Conservation (phyloP, 2,797 vertebrate genomes). For the Sebastes variabilis region DNA sequence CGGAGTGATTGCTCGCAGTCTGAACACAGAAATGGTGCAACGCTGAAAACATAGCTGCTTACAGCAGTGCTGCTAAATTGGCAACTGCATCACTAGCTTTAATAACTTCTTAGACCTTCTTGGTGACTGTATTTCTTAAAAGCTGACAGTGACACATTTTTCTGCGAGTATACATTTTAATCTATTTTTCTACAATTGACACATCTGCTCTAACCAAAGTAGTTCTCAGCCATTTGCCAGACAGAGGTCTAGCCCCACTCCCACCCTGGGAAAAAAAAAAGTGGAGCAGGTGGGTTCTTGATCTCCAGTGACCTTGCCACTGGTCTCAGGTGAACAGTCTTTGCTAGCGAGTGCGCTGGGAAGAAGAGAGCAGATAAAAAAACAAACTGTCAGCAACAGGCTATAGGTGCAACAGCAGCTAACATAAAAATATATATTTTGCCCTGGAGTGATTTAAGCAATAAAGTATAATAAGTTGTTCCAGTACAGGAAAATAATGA, state of each 20-base stretch:
- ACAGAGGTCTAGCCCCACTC: neutral
- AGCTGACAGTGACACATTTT: slow-evolving; percentile 46
- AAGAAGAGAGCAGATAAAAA: slow-evolving; percentile 14
- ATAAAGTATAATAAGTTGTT: neutral
- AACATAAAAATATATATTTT: neutral
- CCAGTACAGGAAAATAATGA: neutral
- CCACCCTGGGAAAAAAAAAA: neutral
- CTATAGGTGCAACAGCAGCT: neutral
- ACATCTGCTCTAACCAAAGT: slow-evolving; percentile 29
- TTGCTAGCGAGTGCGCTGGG: slow-evolving; percentile 20
- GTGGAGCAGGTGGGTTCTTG: slow-evolving; percentile 16
- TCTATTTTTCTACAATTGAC: slow-evolving; percentile 28
- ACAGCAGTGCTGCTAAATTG: slow-evolving; percentile 48
- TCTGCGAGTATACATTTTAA: slow-evolving; percentile 28
- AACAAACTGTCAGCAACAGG: neutral
- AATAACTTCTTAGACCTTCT: slow-evolving; percentile 53
- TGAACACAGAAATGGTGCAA: slow-evolving; percentile 51
- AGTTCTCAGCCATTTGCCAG: slow-evolving; percentile 27
- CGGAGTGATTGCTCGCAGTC: slow-evolving; percentile 47
- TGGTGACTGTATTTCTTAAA: slow-evolving; percentile 36
- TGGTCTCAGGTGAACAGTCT: slow-evolving; percentile 32
- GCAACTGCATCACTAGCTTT: slow-evolving; percentile 52
- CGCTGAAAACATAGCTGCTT: slow-evolving; percentile 55
- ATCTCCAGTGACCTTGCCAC: slow-evolving; percentile 45
- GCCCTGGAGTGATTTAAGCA: neutral